Evolutionary conservation across 1,140 invertebrate genomes (phyloP).

Genomic region (Cyrtorhinus lividipennis): DNA sequence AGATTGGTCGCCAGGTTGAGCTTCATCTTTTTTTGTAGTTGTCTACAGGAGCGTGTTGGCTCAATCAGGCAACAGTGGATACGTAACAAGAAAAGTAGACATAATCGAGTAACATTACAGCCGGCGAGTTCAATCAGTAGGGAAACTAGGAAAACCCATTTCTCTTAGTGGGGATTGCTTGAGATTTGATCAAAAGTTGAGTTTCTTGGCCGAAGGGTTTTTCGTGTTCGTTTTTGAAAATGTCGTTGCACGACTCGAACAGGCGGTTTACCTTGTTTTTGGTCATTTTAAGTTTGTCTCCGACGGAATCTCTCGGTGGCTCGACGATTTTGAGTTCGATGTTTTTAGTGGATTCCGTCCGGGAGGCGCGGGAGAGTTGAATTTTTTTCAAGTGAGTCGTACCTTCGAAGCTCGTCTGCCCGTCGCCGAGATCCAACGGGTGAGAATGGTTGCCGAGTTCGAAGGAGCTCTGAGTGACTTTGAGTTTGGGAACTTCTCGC

Average conservation of each 20-base stretch:
- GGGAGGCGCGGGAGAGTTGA: neutral
- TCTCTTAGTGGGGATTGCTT: slow-evolving; percentile 9
- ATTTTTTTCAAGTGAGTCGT: slow-evolving; percentile 11
- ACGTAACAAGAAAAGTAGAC: too few species aligned
- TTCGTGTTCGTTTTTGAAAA: slow-evolving; percentile 12
- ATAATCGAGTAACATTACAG: too few species aligned
- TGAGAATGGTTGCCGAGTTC: slow-evolving; percentile 8
- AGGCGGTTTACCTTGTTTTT: slow-evolving; percentile 15
- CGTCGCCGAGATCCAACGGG: slow-evolving; percentile 9
- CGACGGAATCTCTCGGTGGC: slow-evolving; percentile 10
- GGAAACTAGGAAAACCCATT: neutral
- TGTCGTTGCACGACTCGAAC: slow-evolving; percentile 12
- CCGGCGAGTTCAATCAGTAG: too few species aligned
- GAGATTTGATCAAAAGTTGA: slow-evolving; percentile 21
- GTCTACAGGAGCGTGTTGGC: too few species aligned
- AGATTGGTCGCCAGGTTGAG: too few species aligned
- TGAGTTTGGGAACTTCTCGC: slow-evolving; percentile 4
- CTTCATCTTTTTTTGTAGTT: too few species aligned
- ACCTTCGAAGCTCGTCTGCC: slow-evolving; percentile 14
- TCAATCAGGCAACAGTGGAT: too few species aligned
- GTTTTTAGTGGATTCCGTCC: slow-evolving; percentile 11
- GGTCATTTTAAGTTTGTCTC: slow-evolving; percentile 15
- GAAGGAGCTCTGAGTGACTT: slow-evolving; percentile 4
- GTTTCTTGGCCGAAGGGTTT: slow-evolving; percentile 21
- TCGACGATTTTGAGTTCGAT: slow-evolving; percentile 19